Base-by-base conservation (phyloP, 2,888 invertebrate species). In the Noctua pronuba region DNA sequence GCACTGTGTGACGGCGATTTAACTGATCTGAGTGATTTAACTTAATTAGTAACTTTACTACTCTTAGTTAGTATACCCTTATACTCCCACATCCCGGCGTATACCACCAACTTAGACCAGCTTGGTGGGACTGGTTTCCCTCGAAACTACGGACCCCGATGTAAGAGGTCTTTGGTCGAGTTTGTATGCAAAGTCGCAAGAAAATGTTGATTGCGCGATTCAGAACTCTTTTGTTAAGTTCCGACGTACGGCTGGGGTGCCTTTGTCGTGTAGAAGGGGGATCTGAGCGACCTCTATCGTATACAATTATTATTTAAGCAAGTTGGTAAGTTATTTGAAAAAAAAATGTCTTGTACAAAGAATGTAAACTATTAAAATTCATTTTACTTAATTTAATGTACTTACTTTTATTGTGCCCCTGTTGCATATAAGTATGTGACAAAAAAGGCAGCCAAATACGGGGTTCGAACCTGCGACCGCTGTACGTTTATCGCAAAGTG, bases 131-230 rank as follows among this genome's bases (percentile, higher is more conserved):
- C 71, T 70, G 71, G 58, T 28, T 58, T 38, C 58, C 71, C 44
- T 46, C 44, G 58, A 58, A 58, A 71, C 35, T 44, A 28, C 21
- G 44, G 55, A 55, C 73, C 74, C 74, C 71, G 70, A n/a, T 70
- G 55, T 44, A 16, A 44, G 8, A 35, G 24, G 24, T n/a, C 55
- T 0, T 5, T 18, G 41, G 44, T n/a, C 44, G 16, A 13, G 21
- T n/a, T 44, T 35, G 31, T n/a, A 74, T 46, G 31, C 44, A 31
- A 31, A 58, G 55, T n/a, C 5, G n/a, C 31, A 3, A 4, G 31
- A 44, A 70, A 74, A 44, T 10, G 35, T 44, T 55, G 58, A 46
- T 70, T 10, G 31, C 58, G 74, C 58, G 71, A 71, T 71, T 71
- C 44, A 74, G 58, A 13, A 60, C 44, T 28, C 73, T 13, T 24